Evolutionary conservation across 1,140 invertebrate species (phyloP).

Genomic region (Cherax quadricarinatus): DNA sequence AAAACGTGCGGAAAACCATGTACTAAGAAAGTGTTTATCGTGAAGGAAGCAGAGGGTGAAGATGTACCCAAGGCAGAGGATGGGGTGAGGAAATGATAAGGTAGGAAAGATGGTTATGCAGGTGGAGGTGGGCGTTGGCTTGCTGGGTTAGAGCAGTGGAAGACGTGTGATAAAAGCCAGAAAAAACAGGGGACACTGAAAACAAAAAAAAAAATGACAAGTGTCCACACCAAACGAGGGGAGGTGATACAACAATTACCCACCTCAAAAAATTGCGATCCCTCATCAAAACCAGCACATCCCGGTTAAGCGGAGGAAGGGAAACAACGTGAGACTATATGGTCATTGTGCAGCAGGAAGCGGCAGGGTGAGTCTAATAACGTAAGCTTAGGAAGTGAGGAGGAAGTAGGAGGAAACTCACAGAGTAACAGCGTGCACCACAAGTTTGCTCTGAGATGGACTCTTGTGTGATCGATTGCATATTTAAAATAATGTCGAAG

Average conservation of each 20-base stretch:
- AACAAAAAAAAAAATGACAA: neutral
- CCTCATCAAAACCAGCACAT: conserved; percentile 53
- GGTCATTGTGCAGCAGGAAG: conserved; percentile 63
- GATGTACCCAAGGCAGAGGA: neutral
- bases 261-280: conserved; percentile 45
- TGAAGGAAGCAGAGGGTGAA: too few relatives aligned
- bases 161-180: neutral
- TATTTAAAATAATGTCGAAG: neutral
- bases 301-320: neutral
- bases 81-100: neutral
- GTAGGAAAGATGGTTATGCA: neutral
- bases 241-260: conserved; percentile 22
- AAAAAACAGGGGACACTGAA: neutral
- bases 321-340: conserved; percentile 6
- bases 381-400: neutral
- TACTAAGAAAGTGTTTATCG: neutral
- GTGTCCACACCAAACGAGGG: conserved; percentile 21
- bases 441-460: too few relatives aligned
- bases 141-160: neutral
- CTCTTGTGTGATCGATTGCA: neutral
- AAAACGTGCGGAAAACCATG: neutral
- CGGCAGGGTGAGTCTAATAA: conserved; percentile 23
- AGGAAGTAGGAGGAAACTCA: neutral
- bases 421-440: neutral
- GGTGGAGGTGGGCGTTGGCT: neutral